Evolutionary conservation across 53 echinoderm and acorn worm species (phyloP).

Genomic region (Temnopleurus reevesii): DNA sequence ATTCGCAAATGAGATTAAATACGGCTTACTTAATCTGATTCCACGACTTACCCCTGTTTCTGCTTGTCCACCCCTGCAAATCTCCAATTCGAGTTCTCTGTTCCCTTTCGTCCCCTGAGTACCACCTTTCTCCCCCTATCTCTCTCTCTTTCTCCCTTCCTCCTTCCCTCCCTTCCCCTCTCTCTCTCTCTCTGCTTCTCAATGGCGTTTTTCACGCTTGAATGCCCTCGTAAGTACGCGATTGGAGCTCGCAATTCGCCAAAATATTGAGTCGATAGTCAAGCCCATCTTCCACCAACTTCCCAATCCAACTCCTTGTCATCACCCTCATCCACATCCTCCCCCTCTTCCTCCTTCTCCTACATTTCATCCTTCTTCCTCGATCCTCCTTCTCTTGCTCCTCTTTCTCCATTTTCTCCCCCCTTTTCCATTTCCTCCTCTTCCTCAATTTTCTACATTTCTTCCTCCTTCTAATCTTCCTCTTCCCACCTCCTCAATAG

Average conservation of each 20-base stretch:
- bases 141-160: not conserved
- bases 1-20: not conserved
- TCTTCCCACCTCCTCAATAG: not conserved
- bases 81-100: not conserved
- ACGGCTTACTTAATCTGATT: constrained; percentile 43
- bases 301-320: not conserved
- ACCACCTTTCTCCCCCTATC: not conserved
- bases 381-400: not conserved
- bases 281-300: not conserved
- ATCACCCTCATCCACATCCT: not conserved
- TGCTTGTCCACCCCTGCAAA: constrained; percentile 26
- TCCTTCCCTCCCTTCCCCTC: not conserved
- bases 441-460: not conserved
- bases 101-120: not conserved
- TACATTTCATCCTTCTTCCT: not conserved
- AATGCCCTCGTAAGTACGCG: not conserved
- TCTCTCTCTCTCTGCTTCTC: constrained; percentile 12
- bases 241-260: not conserved
- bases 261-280: not conserved
- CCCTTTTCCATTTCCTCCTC: not conserved
- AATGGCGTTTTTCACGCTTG: not conserved
- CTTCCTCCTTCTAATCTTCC: not conserved
- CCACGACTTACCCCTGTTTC: constrained; percentile 36
- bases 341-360: not conserved
- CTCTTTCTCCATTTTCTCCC: not conserved